phyloP scores from a whole-genome alignment of 2,797 vertebrate genomes.

The Catharus ustulatus region DNA sequence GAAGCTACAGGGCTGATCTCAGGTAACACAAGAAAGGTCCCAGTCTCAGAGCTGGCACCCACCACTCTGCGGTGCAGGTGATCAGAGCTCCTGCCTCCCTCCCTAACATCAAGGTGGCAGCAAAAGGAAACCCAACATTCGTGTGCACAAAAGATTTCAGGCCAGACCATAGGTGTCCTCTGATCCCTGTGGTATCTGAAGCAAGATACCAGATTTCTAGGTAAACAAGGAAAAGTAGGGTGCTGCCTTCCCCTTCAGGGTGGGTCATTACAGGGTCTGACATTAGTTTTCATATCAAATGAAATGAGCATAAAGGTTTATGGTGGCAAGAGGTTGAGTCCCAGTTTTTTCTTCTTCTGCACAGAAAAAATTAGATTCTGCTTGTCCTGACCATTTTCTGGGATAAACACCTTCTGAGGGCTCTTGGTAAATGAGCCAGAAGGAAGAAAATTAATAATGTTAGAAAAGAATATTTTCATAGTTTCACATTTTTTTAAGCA shows the following conservation, averaged over 20 bases:
- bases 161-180: neutral
- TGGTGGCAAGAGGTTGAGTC: neutral
- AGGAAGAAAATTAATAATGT: neutral
- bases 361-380: neutral
- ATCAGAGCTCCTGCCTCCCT: neutral
- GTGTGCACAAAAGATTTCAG: neutral
- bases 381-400: neutral
- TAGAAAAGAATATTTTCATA: neutral
- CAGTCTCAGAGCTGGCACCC: neutral
- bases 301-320: neutral
- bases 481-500: neutral
- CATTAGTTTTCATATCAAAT: neutral
- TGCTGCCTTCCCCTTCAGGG: neutral
- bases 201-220: neutral
- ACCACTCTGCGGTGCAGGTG: accelerated
- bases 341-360: neutral
- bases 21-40: neutral
- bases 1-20: neutral
- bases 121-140: neutral
- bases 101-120: neutral
- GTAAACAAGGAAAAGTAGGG: neutral
- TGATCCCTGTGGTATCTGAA: neutral
- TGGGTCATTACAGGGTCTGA: neutral
- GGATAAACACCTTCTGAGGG: neutral
- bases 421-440: neutral